Conservation (phyloP, 53 echinoderm and acorn worm species). For the Arbacia lixula region DNA sequence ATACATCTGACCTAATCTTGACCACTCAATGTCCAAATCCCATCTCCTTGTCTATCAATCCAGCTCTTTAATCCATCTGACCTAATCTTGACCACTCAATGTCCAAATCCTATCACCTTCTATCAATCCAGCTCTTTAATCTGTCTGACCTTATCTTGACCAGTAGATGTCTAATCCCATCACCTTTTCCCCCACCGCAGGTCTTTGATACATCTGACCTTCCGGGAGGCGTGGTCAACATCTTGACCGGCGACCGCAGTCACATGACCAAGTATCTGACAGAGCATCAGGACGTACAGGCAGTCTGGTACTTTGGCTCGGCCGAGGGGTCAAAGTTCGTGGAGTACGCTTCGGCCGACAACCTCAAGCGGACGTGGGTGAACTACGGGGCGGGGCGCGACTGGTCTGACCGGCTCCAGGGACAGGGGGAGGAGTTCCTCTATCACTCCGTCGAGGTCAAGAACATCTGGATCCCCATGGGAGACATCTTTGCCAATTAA, state of each 20-base stretch:
- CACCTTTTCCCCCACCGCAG: slow-evolving; percentile 51
- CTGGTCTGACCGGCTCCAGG: slow-evolving; percentile 80
- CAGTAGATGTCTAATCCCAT: too few relatives aligned
- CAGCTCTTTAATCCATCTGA: too few relatives aligned
- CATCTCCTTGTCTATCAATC: too few relatives aligned
- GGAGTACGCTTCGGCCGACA: slow-evolving; percentile 87
- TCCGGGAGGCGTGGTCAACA: slow-evolving; percentile 98
- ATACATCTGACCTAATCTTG: too few relatives aligned
- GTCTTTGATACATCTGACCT: slow-evolving; percentile 99
- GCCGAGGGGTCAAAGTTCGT: slow-evolving; percentile 95
- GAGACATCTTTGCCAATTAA: slow-evolving; percentile 97
- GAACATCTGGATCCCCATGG: slow-evolving; percentile 99
- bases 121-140: too few relatives aligned
- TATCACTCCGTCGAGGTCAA: slow-evolving; percentile 92
- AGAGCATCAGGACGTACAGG: slow-evolving; percentile 95
- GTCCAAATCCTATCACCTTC: too few relatives aligned
- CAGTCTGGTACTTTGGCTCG: slow-evolving; percentile 98
- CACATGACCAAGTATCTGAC: slow-evolving; percentile 92
- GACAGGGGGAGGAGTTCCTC: slow-evolving; percentile 97
- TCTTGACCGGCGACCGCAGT: slow-evolving; percentile 83
- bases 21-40: too few relatives aligned
- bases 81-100: too few relatives aligned
- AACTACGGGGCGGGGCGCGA: slow-evolving; percentile 87
- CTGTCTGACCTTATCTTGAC: too few relatives aligned
- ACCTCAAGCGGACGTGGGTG: slow-evolving; percentile 98